A percentile compares a stretch with the other conserved stretches of the same genome.
These are phyloP conservation scores for Gerris lacustris DNA, from an alignment of 2,888 invertebrate species.

Conservation along the genomic window DNA sequence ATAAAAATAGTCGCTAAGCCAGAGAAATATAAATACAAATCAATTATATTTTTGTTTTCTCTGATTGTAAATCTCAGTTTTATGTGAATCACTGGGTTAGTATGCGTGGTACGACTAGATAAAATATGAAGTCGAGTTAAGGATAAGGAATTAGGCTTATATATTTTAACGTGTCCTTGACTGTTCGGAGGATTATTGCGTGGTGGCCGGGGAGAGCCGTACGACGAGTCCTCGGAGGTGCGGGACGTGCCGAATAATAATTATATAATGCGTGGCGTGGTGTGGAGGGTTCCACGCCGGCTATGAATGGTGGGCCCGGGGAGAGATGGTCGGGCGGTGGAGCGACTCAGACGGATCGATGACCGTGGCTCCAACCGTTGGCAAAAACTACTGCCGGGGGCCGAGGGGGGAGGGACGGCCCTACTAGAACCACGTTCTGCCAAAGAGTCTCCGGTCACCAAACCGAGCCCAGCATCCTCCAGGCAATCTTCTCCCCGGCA, in stretches of 20 bases:
- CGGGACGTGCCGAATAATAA: neutral
- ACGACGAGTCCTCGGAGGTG: neutral
- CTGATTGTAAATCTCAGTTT: no score
- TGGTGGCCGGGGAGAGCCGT: neutral
- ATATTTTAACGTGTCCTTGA: no score
- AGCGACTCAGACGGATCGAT: constrained; percentile 24
- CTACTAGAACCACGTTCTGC: constrained; percentile 6
- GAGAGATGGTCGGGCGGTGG: constrained; percentile 11
- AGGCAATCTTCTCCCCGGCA: neutral
- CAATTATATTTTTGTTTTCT: no score
- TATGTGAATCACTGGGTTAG: no score
- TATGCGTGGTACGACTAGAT: no score
- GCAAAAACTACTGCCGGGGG: constrained; percentile 23
- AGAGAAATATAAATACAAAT: no score
- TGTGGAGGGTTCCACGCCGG: neutral
- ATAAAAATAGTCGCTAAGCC: no score
- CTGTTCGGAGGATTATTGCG: no score
- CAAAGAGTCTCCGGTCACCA: constrained; percentile 3
- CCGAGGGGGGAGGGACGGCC: constrained; percentile 9
- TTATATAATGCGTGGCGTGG: neutral
- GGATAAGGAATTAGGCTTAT: no score
- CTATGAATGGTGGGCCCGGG: neutral
- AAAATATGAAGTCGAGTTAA: no score
- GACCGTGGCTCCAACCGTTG: constrained; percentile 23
- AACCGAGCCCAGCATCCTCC: neutral